Evolutionary conservation across 2,888 invertebrate species (phyloP), one percentile per base, ranked within the genome.

Genomic region (Tubulanus polymorphus): DNA sequence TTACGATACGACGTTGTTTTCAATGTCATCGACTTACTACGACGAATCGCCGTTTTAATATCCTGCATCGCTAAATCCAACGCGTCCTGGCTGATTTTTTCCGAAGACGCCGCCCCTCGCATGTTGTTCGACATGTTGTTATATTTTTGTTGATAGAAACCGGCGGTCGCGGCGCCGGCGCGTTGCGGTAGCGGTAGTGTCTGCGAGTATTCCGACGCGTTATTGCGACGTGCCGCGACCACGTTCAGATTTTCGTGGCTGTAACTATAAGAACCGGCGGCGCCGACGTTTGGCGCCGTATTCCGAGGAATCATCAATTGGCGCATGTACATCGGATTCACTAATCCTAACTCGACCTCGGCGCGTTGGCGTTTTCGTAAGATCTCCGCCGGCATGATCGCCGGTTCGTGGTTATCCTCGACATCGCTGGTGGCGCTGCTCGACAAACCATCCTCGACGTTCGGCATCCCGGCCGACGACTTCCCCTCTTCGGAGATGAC

Each of bases 371-470:
- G 89, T 85, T 75, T 85, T 84, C 61, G 83, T 80, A 67, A 73
- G 48, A 69, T 64, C 48, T 70, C 69, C 23, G 71, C 89, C 55
- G 90, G 80, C 0, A 88, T 87, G 63, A 89, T 79, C 68, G 89
- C 89, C 37, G 82, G 67, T 55, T 69, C 68, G 55, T 66, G 63
- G 32, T 66, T 66, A 25, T 76, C 77, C 27, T 94, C 94, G 0
- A 87, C 89, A 74, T 94, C 94, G 61, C 93, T 93, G 1, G 88
- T 91, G 75, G 93, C 93, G 1, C 93, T 93, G 35, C 93, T 93
- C 1, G 93, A 93, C 55, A 95, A 82, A 0, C 93, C 94, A 79
- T 95, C 95, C 76, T 94, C 93, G 46, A 95, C 85, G 18, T 92
- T 88, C 0, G 95, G 95, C 89, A 95, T 89, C 23, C 60, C 60